Evolutionary conservation across 2,113 vertebrate genomes (phyloP).

Genomic region (Odobenus rosmarus): DNA sequence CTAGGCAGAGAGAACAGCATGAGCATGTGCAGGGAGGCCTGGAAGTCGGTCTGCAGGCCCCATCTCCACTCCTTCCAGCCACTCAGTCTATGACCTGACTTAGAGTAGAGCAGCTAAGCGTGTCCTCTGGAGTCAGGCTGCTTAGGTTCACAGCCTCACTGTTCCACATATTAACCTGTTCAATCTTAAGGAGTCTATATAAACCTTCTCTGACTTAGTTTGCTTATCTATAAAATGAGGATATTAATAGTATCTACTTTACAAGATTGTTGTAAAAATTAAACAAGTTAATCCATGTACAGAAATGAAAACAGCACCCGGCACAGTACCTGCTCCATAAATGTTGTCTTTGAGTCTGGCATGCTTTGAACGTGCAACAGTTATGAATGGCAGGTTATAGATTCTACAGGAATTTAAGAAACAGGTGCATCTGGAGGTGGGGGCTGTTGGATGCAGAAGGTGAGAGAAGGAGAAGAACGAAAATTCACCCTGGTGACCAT

Average conservation of each 20-base stretch:
- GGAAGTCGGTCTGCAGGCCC: neutral
- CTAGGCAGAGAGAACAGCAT: fast-evolving
- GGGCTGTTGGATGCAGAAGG: neutral
- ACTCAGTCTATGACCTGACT: neutral
- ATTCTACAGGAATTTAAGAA: neutral
- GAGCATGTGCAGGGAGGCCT: fast-evolving
- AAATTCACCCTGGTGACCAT: neutral
- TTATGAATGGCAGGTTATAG: neutral
- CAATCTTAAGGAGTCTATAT: neutral
- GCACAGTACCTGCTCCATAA: neutral
- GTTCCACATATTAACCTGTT: neutral
- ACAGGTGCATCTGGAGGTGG: neutral
- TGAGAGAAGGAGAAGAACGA: neutral
- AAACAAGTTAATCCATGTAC: neutral
- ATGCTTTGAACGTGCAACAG: neutral
- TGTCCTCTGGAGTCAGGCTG: neutral
- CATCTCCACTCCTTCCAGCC: no score
- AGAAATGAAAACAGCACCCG: neutral
- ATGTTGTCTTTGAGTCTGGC: neutral
- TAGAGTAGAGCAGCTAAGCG: neutral
- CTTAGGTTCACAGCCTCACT: neutral
- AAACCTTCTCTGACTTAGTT: neutral
- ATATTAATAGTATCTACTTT: neutral
- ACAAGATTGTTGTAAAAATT: neutral
- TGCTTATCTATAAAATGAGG: neutral